Percentiles rank a stretch among this genome's conserved stretches.
These are phyloP conservation scores for Drosophila picticornis DNA, from an alignment of 2,888 invertebrate genomes.

Conservation along the genomic window DNA sequence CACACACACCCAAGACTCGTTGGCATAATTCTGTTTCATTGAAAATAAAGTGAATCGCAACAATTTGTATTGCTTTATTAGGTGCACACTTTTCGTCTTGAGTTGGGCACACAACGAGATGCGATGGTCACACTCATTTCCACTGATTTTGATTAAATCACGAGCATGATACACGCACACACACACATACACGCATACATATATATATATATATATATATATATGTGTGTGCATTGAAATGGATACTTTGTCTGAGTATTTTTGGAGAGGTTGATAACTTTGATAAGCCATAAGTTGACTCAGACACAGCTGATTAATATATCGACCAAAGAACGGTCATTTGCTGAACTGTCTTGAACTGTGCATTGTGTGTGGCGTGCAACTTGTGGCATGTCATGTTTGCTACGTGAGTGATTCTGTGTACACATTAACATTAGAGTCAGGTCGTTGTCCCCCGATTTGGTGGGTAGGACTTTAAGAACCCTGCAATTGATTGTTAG, in stretches of 20 bases:
- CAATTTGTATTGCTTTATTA: conserved; percentile 67
- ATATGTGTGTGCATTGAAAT: background rate
- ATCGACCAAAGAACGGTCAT: background rate
- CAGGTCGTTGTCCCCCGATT: conserved; percentile 27
- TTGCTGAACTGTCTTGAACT: conserved; percentile 33
- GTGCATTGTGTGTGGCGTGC: conserved; percentile 31
- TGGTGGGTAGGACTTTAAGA: conserved; percentile 14
- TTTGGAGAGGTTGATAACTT: conserved; percentile 1
- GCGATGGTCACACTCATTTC: conserved; percentile 51
- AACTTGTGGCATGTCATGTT: conserved; percentile 34
- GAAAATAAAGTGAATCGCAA: conserved; percentile 61
- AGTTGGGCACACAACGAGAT: conserved; percentile 31
- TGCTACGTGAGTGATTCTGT: conserved; percentile 58
- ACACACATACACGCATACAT: background rate
- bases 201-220: background rate
- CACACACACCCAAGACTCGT: conserved; percentile 6
- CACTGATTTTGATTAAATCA: conserved; percentile 14
- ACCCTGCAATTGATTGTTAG: background rate
- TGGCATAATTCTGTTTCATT: conserved; percentile 29
- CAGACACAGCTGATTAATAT: conserved; percentile 4
- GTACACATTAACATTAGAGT: conserved; percentile 30
- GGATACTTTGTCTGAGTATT: background rate
- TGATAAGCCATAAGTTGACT: background rate
- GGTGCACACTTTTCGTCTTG: conserved; percentile 51
- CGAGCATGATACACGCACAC: conserved; percentile 15